These are phyloP conservation scores for Otus scops DNA, from an alignment of 2,797 vertebrate genomes.

Conservation along the genomic window DNA sequence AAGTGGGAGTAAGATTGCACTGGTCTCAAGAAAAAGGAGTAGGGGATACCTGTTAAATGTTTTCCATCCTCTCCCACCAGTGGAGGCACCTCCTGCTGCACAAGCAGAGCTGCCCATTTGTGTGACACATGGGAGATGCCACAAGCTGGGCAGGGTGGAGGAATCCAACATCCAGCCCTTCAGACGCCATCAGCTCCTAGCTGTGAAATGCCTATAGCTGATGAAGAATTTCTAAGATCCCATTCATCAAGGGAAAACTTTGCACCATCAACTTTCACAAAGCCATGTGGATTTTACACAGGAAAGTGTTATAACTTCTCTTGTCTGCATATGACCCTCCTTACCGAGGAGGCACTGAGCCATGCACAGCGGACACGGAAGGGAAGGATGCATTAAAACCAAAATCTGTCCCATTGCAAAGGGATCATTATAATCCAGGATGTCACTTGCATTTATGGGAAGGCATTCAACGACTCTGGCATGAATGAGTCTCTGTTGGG, in stretches of 20 bases:
- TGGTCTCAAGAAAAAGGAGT: background rate
- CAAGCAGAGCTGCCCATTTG: background rate
- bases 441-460: background rate
- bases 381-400: background rate
- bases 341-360: background rate
- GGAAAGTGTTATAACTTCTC: background rate
- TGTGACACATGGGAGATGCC: background rate
- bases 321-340: fast-evolving
- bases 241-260: background rate
- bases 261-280: background rate
- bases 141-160: background rate
- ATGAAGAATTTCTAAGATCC: background rate
- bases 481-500: background rate
- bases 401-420: background rate
- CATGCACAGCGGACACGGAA: background rate
- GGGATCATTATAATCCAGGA: background rate
- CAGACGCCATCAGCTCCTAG: background rate
- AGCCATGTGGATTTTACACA: fast-evolving
- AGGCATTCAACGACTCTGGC: background rate
- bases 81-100: background rate
- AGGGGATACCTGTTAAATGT: background rate
- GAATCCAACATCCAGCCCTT: background rate
- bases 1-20: background rate
- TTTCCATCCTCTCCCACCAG: background rate
- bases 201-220: background rate